Base-by-base conservation (phyloP, 2,797 vertebrate genomes). In the Ispidina lecontei region DNA sequence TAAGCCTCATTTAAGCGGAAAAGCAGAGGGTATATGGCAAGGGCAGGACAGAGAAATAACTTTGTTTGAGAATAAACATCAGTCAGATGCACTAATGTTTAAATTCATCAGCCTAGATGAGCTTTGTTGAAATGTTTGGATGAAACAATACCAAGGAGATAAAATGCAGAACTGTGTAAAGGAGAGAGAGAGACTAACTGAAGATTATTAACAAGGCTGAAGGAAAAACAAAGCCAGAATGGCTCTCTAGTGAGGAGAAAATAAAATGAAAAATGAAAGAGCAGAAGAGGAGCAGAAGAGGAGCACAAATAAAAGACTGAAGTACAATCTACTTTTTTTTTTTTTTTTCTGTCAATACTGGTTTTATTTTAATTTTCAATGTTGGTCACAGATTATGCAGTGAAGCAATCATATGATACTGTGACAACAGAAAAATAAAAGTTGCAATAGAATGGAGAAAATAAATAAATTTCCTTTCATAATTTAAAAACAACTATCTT, bases 11-110 rank as follows among this genome's bases (percentile, higher is more conserved):
- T 94, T 94, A 91, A 87, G 75, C 94, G 86, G 83, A 85, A 77
- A 60, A 94, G 46, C 91, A 76, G 77, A 84, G 89, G 55, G 44
- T 46, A 65, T 47, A 17, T 7, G 2, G 79, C 92, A 84, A 95
- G 54, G 78, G 44, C 70, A 72, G 87, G 26, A 80, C 46, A 52
- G 73, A 88, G 44, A 94, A 83, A 90, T 85, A 92, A 84, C 54
- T 72, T 77, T 84, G 74, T 75, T 79, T 87, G 58, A 83, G 72
- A 84, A 35, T 90, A 95, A 94, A 94, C 86, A 90, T 87, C 51
- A 84, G 75, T 94, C 87, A 95, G 79, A 95, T 81, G 73, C 90
- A 72, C 74, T 92, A 87, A 91, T 91, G 76, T 33, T 94, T 95
- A 74, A 87, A 90, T 92, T 96, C 95, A 73, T 91, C 84, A 93